These are phyloP conservation scores for Deroplatys truncata DNA, from an alignment of 2,888 invertebrate genomes.

Conservation along the genomic window DNA sequence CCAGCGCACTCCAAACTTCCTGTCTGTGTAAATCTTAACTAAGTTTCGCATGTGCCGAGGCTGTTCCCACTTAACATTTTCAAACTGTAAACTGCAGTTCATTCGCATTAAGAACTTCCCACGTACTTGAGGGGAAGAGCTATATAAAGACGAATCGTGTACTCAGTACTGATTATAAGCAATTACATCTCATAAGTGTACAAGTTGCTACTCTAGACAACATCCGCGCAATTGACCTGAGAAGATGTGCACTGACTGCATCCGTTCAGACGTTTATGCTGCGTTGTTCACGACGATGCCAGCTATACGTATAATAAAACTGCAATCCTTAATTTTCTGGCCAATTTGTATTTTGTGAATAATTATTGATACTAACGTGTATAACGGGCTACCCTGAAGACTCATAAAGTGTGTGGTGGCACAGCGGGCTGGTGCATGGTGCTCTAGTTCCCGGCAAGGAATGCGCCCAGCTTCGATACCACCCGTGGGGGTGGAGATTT, in stretches of 20 bases:
- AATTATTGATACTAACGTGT: too few relatives aligned
- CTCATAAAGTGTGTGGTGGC: too few relatives aligned
- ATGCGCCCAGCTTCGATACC: too few relatives aligned
- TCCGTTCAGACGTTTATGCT: not conserved
- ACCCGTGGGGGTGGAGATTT: too few relatives aligned
- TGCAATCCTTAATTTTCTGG: too few relatives aligned
- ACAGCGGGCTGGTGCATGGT: too few relatives aligned
- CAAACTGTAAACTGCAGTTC: not conserved
- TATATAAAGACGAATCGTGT: not conserved
- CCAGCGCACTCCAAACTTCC: not conserved
- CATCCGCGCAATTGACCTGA: not conserved
- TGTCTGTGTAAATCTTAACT: not conserved
- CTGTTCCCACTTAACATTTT: not conserved
- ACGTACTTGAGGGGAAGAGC: not conserved
- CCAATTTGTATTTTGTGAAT: too few relatives aligned
- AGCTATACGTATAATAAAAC: too few relatives aligned
- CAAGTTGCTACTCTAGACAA: not conserved
- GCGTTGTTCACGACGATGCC: too few relatives aligned
- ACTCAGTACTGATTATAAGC: not conserved
- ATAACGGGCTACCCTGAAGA: too few relatives aligned
- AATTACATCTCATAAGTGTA: not conserved
- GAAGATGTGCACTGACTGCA: not conserved
- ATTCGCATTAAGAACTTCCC: not conserved
- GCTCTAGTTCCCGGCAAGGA: too few relatives aligned
- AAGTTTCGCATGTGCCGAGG: not conserved